Evolutionary conservation across 1,140 invertebrate species (phyloP).

Genomic region (Pseudobourletiella spinata): DNA sequence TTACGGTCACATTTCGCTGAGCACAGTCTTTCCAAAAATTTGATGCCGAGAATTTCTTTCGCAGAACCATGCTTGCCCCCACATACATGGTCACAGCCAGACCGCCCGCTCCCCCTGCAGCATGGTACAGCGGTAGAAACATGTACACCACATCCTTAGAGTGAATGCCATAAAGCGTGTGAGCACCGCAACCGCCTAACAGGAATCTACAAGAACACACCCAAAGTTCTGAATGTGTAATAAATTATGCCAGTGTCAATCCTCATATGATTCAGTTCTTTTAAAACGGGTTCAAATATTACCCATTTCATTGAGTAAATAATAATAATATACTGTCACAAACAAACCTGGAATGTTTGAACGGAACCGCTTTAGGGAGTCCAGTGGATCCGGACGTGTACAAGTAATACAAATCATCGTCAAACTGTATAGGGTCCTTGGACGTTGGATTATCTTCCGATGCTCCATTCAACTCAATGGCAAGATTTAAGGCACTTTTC

Average conservation of each 20-base stretch:
- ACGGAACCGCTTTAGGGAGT: slow-evolving; percentile 74
- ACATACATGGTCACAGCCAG: slow-evolving; percentile 34
- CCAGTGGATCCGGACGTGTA: slow-evolving; percentile 3
- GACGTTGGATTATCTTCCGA: not conserved
- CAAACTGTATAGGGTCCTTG: not conserved
- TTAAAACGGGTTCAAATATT: too few relatives aligned
- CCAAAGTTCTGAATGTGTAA: too few relatives aligned
- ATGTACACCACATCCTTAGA: slow-evolving; percentile 52
- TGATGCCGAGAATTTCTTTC: slow-evolving; percentile 52
- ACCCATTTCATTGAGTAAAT: too few relatives aligned
- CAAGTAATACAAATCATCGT: not conserved
- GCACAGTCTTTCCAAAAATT: slow-evolving; percentile 60
- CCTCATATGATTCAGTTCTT: too few relatives aligned
- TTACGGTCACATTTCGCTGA: slow-evolving; percentile 59
- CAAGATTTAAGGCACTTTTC: not conserved
- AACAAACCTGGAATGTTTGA: slow-evolving; percentile 53
- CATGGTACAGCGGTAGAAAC: slow-evolving; percentile 57
- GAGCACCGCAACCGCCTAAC: slow-evolving; percentile 40
- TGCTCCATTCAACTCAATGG: not conserved
- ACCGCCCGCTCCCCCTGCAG: slow-evolving; percentile 41
- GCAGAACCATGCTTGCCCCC: slow-evolving; percentile 47
- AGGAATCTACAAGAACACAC: slow-evolving; percentile 47
- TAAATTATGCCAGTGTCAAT: not conserved
- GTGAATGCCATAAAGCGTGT: slow-evolving; percentile 23
- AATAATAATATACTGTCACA: too few relatives aligned